Evolutionary conservation across 2,888 invertebrate genomes (phyloP).

Genomic region (Xanthia togata): DNA sequence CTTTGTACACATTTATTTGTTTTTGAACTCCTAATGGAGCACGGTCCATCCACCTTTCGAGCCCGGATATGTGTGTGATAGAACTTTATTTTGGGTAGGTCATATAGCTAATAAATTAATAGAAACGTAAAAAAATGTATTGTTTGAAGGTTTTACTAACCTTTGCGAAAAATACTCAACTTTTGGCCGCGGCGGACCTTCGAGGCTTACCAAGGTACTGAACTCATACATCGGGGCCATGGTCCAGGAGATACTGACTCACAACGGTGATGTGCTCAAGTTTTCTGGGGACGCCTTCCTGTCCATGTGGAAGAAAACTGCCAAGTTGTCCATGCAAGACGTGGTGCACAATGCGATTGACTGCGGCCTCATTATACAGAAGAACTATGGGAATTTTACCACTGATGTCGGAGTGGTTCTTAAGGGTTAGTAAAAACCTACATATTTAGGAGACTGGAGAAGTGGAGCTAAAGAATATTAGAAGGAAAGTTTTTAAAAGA

Average conservation of each 20-base stretch:
- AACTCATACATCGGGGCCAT: conserved; percentile 93
- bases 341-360: conserved; percentile 92
- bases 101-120: neutral
- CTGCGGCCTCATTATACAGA: conserved; percentile 92
- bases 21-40: neutral
- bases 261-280: conserved; percentile 92
- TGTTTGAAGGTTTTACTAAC: conserved; percentile 90
- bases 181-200: conserved; percentile 92
- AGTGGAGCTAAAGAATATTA: neutral
- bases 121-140: neutral
- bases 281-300: conserved; percentile 93
- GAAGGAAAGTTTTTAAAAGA: no score
- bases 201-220: conserved; percentile 92
- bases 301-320: conserved; percentile 91
- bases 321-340: conserved; percentile 89
- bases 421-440: conserved; percentile 83
- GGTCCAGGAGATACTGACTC: conserved; percentile 92
- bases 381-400: conserved; percentile 91
- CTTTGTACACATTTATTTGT: neutral
- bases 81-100: neutral
- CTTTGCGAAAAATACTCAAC: conserved; percentile 92
- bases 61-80: neutral
- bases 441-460: neutral
- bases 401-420: conserved; percentile 91
- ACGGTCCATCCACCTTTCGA: neutral